Conservation (phyloP, 2,797 vertebrate genomes). For the Mastacembelus armatus region DNA sequence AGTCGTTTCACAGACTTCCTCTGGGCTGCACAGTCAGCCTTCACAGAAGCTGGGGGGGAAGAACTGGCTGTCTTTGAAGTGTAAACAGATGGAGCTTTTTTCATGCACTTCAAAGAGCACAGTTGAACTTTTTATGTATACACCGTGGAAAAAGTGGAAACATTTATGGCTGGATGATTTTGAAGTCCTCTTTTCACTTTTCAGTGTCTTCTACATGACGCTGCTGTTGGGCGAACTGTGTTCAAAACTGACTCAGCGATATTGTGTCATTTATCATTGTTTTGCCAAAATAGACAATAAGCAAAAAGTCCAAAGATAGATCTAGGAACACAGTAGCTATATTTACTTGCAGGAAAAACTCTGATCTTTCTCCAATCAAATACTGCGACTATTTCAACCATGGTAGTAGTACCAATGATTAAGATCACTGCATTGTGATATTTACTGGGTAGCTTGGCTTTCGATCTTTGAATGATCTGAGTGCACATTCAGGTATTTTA, state of each 20-base stretch:
- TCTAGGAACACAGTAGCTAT: not conserved
- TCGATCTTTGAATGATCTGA: not conserved
- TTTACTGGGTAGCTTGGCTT: not conserved
- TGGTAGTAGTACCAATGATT: not conserved
- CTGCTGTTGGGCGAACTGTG: not conserved
- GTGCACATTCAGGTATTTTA: not conserved
- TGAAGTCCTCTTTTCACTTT: slow-evolving; percentile 16
- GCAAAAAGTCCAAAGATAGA: not conserved
- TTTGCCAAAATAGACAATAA: not conserved
- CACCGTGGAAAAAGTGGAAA: slow-evolving; percentile 61
- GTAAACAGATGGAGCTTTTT: slow-evolving; percentile 73
- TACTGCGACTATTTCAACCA: not conserved
- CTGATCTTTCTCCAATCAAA: not conserved
- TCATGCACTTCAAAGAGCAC: slow-evolving; percentile 74
- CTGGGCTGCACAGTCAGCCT: slow-evolving; percentile 65
- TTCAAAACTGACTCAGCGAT: slow-evolving; percentile 4
- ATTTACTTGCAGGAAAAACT: not conserved
- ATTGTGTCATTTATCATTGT: not conserved
- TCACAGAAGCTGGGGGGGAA: slow-evolving; percentile 67
- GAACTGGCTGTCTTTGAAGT: slow-evolving; percentile 77
- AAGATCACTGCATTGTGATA: not conserved
- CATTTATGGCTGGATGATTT: slow-evolving; percentile 44
- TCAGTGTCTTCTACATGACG: not conserved
- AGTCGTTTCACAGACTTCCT: slow-evolving; percentile 77
- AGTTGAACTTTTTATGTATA: slow-evolving; percentile 74